Evolutionary conservation across 2,113 vertebrate species (phyloP).

Genomic region (Caracal caracal): DNA sequence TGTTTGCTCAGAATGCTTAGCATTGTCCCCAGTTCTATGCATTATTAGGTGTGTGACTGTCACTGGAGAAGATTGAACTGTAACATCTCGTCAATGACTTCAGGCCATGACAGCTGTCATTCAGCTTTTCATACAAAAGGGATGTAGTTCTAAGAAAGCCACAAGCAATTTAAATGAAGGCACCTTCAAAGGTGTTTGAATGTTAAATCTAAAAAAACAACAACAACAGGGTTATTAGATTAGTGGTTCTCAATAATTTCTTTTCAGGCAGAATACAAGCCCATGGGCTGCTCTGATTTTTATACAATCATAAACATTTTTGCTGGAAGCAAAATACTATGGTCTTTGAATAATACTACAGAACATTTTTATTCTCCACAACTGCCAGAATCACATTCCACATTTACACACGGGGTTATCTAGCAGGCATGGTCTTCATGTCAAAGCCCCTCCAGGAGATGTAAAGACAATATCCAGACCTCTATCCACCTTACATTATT

Average conservation of each 20-base stretch:
- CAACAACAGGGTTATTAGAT: background rate
- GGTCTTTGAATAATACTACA: background rate
- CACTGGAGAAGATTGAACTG: background rate
- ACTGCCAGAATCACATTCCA: background rate
- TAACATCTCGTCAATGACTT: background rate
- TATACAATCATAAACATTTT: background rate
- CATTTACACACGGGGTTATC: background rate
- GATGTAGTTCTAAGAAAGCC: background rate
- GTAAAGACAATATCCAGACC: background rate
- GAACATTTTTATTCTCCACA: background rate
- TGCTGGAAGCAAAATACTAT: constrained; percentile 12
- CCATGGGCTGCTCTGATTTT: background rate
- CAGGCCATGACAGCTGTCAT: background rate
- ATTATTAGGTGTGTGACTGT: background rate
- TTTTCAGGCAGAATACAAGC: background rate
- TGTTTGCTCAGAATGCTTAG: background rate
- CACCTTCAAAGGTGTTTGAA: background rate
- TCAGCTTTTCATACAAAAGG: background rate
- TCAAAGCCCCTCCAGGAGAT: background rate
- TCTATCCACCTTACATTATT: background rate
- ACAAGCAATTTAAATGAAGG: background rate
- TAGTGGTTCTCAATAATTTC: background rate
- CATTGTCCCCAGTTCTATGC: background rate
- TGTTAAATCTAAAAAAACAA: background rate
- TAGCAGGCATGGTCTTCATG: background rate